Conservation (phyloP, 2,113 vertebrate genomes). For the Neogobius melanostomus region DNA sequence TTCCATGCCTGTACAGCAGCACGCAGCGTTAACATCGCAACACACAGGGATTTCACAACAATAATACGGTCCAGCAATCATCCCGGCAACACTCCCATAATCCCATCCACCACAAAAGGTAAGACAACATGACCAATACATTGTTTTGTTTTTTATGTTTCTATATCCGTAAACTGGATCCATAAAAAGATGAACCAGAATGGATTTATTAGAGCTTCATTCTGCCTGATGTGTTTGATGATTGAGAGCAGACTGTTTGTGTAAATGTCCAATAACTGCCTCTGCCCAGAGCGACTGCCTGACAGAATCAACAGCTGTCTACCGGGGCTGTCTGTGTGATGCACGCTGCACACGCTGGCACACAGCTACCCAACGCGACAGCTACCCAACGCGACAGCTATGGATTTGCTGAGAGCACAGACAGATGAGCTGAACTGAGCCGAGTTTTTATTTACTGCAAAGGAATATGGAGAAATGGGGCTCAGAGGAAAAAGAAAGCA, state of each 20-base stretch:
- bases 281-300: conserved; percentile 17
- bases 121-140: background rate
- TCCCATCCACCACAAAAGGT: background rate
- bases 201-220: conserved; percentile 8
- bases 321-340: conserved; percentile 24
- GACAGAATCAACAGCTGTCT: conserved; percentile 50
- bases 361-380: background rate
- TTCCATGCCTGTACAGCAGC: background rate
- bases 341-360: background rate
- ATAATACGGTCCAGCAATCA: background rate
- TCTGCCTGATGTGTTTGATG: conserved; percentile 35
- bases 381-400: background rate
- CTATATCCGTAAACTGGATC: background rate
- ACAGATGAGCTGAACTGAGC: too few relatives aligned
- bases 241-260: conserved; percentile 35
- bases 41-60: background rate
- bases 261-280: conserved; percentile 27
- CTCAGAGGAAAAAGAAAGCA: too few relatives aligned
- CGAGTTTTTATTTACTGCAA: too few relatives aligned
- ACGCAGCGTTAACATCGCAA: background rate
- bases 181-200: conserved; percentile 20
- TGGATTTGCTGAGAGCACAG: conserved; percentile 9
- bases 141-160: too few relatives aligned
- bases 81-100: background rate
- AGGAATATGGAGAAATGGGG: too few relatives aligned